These are phyloP conservation scores for Astyanax mexicanus DNA, from an alignment of 2,797 vertebrate species.

Conservation along the genomic window DNA sequence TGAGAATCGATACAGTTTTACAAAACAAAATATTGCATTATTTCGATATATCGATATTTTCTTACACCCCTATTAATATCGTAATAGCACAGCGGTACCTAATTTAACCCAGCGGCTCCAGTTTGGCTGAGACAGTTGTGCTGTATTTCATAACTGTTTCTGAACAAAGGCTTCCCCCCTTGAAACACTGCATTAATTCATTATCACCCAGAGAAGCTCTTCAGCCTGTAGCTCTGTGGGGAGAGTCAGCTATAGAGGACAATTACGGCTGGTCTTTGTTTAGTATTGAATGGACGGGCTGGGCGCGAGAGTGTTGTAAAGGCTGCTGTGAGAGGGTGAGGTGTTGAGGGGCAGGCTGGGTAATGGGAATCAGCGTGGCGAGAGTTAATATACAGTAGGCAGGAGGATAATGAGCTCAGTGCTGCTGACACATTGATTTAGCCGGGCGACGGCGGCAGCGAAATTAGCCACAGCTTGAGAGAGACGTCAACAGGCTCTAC, in stretches of 20 bases:
- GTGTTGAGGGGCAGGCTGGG: constrained; percentile 42
- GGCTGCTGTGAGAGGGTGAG: constrained; percentile 40
- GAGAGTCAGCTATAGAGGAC: background rate
- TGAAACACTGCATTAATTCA: background rate
- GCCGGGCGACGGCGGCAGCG: constrained; percentile 9
- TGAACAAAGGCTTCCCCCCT: background rate
- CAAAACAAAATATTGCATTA: too few species aligned
- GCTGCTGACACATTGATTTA: constrained; percentile 45
- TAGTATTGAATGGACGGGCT: constrained; percentile 23
- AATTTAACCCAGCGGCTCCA: too few species aligned
- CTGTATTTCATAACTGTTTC: constrained; percentile 1
- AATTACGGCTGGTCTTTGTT: constrained; percentile 40
- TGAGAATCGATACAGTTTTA: too few species aligned
- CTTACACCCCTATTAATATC: too few species aligned
- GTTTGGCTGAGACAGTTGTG: background rate
- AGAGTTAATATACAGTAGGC: constrained; percentile 54
- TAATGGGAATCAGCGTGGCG: constrained; percentile 50
- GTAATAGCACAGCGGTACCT: too few species aligned
- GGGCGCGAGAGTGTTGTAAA: constrained; percentile 24
- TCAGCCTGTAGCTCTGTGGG: background rate
- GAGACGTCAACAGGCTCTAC: constrained; percentile 47
- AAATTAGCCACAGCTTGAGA: constrained; percentile 38
- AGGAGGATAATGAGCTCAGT: constrained; percentile 50
- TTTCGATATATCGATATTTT: too few species aligned
- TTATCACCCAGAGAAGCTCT: background rate